Evolutionary conservation across 2,888 invertebrate species (phyloP), one percentile per base, ranked within the genome.

Genomic region (Phortica magna): DNA sequence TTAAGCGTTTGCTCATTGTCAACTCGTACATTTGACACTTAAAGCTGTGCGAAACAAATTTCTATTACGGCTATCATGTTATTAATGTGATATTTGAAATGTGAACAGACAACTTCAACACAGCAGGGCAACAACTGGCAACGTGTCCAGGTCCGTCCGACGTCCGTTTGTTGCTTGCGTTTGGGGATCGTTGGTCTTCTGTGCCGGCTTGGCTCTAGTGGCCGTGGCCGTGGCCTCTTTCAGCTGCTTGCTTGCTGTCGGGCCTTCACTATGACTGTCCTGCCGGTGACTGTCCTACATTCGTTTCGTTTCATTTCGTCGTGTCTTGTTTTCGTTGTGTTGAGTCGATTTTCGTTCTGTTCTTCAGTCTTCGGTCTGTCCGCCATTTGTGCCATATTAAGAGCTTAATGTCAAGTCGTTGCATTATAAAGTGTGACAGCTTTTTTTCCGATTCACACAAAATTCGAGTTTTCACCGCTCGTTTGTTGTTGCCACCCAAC

Each of bases 311-410:
- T n/a, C n/a, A n/a, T n/a, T n/a, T n/a, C 7, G 61, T 61, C 61
- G 7, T 7, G 59, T 19, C 10, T 73, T 57, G 55, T 19, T 53
- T n/a, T 7, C 22, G 39, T 39, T 64, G 12, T 31, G 31, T 31
- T 31, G 31, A 31, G 31, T 31, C 31, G 31, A 31, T 31, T 31
- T 31, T 31, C 5, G 31, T 31, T 2, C 31, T 31, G 17, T 55
- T n/a, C 17, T 7, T 55, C 14, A 17, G 55, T 1, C 55, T 55
- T 12, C 22, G 17, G 48, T 14, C 70, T 19, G 70, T 42, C 68
- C 68, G 48, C 31, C 70, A 71, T 22, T 61, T 22, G 14, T 71
- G 70, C 70, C 70, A 71, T 71, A 71, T 71, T 71, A 71, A 71
- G 70, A 71, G 70, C 70, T 71, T 71, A 71, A 55, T 71, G 70